phyloP scores from a whole-genome alignment of 2,888 invertebrate genomes.

The Thysanoteuthis rhombus region DNA sequence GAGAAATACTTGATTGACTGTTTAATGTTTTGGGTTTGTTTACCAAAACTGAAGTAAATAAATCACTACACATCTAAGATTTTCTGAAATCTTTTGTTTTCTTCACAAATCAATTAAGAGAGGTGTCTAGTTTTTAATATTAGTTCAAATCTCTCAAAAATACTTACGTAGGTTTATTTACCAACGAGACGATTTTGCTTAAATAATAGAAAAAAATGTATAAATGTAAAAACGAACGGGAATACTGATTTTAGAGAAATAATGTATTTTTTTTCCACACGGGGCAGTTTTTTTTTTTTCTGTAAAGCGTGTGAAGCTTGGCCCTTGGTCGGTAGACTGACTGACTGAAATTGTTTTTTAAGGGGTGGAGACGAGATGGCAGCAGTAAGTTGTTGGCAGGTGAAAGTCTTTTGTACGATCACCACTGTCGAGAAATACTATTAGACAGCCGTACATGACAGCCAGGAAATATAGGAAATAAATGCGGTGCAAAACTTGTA shows the following conservation, averaged over 20 bases:
- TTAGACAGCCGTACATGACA: background rate
- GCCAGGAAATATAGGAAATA: background rate
- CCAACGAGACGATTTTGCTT: background rate
- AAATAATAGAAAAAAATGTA: background rate
- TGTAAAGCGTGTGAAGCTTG: no score
- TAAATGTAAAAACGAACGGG: background rate
- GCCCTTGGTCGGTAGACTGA: background rate
- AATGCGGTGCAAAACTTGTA: background rate
- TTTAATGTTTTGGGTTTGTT: background rate
- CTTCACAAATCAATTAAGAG: background rate
- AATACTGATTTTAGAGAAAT: background rate
- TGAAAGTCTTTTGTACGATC: background rate
- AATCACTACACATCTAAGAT: background rate
- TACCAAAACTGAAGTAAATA: background rate
- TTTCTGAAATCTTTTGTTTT: background rate
- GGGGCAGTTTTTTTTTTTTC: background rate
- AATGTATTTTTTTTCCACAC: background rate
- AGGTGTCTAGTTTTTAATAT: background rate
- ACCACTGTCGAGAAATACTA: background rate
- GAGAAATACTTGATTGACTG: background rate
- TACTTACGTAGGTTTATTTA: background rate
- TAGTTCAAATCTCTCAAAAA: background rate
- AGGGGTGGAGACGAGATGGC: background rate
- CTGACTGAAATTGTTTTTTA: no score
- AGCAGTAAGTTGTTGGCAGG: background rate